Evolutionary conservation across 1,140 invertebrate genomes (phyloP).

Genomic region (Microplitis mediator): DNA sequence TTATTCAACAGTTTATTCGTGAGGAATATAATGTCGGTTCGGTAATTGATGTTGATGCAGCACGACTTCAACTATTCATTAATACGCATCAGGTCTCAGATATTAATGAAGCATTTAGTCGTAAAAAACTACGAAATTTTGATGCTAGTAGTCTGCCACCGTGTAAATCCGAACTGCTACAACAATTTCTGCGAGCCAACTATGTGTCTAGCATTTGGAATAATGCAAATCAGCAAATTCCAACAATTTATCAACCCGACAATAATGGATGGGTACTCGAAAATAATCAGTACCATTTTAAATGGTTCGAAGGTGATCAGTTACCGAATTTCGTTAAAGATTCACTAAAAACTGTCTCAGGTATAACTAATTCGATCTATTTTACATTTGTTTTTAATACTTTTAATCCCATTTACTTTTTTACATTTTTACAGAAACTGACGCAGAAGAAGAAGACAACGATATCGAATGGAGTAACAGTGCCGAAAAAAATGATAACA

Average conservation of each 20-base stretch:
- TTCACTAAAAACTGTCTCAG: neutral
- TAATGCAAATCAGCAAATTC: constrained; percentile 16
- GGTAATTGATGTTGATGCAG: constrained; percentile 13
- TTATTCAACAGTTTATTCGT: constrained; percentile 28
- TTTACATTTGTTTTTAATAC: neutral
- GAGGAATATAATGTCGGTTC: constrained; percentile 13
- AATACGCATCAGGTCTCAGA: constrained; percentile 6
- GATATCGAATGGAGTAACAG: constrained; percentile 13
- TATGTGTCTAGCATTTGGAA: constrained; percentile 23
- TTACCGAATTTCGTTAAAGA: neutral
- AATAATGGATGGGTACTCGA: constrained; percentile 16
- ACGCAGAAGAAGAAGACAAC: constrained; percentile 18
- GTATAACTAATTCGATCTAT: neutral
- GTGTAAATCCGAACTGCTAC: constrained; percentile 23
- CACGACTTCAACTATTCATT: constrained; percentile 1
- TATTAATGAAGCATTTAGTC: constrained; percentile 26
- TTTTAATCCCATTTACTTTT: constrained; percentile 10
- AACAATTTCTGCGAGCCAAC: constrained; percentile 26
- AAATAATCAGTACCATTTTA: constrained; percentile 13
- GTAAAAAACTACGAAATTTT: constrained; percentile 18
- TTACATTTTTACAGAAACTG: constrained; percentile 19
- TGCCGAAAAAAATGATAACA: constrained; percentile 11
- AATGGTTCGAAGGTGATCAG: constrained; percentile 24
- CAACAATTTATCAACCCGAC: neutral
- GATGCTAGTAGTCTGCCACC: constrained; percentile 28